Conservation (phyloP, 2,797 vertebrate species). For the Acropternis orthonyx region DNA sequence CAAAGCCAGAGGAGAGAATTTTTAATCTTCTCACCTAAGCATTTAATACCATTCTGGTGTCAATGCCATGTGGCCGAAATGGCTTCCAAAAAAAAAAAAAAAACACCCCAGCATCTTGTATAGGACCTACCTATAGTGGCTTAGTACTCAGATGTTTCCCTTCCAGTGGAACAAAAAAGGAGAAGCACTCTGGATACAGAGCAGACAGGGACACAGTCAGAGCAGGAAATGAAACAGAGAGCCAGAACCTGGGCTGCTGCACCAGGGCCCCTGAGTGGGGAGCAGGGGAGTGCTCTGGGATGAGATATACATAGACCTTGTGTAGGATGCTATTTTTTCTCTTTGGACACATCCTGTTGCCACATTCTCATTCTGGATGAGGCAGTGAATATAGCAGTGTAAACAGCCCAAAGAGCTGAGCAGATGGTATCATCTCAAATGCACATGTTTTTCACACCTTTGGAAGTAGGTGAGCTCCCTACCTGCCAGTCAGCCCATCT, state of each 20-base stretch:
- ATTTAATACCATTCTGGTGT: neutral
- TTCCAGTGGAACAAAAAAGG: neutral
- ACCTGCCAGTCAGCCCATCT: slow-evolving; percentile 2
- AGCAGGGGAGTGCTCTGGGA: rapidly evolving
- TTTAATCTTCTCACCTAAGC: neutral
- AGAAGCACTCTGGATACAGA: neutral
- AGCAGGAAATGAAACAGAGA: neutral
- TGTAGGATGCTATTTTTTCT: neutral
- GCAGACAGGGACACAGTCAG: neutral
- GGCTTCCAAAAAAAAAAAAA: neutral
- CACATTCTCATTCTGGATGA: neutral
- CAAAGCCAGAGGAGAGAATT: neutral
- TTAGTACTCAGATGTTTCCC: neutral
- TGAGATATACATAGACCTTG: neutral
- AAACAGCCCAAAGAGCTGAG: neutral
- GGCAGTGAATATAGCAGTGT: neutral
- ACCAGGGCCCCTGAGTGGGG: neutral
- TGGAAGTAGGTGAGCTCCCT: neutral
- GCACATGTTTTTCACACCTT: neutral
- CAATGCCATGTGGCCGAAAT: neutral
- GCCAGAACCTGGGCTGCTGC: neutral
- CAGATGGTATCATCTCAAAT: neutral
- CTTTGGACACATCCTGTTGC: neutral
- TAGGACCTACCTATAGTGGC: neutral
- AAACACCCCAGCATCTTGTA: neutral